Conservation (phyloP, 2,113 vertebrate species). For the Rhea americana region DNA sequence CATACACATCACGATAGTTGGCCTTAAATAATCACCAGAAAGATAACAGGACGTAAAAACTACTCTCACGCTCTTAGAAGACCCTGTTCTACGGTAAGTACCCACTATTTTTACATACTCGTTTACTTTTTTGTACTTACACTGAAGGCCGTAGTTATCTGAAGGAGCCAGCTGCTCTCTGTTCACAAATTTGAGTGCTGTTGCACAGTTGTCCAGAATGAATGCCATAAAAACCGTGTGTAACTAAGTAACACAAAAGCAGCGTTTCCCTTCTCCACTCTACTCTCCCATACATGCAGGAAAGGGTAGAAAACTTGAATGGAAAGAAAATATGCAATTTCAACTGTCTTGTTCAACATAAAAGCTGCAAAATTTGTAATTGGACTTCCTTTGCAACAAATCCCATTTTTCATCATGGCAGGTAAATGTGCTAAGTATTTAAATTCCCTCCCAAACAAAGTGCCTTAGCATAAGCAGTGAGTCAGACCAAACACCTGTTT, state of each 20-base stretch:
- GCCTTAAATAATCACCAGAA: background rate
- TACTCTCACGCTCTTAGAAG: background rate
- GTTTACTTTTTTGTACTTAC: background rate
- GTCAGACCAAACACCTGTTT: background rate
- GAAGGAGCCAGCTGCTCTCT: background rate
- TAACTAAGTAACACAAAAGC: background rate
- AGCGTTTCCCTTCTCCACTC: background rate
- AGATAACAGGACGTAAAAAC: background rate
- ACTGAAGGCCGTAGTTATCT: background rate
- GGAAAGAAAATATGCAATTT: background rate
- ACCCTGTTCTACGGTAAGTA: background rate
- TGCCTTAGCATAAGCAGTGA: background rate
- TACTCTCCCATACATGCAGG: background rate
- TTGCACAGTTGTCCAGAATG: background rate
- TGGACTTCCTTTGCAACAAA: background rate
- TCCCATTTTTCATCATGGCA: background rate
- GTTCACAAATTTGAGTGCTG: background rate
- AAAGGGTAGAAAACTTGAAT: background rate
- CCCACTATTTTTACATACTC: background rate
- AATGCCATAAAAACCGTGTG: background rate
- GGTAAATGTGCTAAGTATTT: background rate
- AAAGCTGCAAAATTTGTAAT: background rate
- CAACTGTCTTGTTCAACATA: background rate
- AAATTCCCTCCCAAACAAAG: background rate
- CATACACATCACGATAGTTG: background rate